phyloP scores from a whole-genome alignment of 2,888 invertebrate genomes.

The Chrysotoxum bicinctum region DNA sequence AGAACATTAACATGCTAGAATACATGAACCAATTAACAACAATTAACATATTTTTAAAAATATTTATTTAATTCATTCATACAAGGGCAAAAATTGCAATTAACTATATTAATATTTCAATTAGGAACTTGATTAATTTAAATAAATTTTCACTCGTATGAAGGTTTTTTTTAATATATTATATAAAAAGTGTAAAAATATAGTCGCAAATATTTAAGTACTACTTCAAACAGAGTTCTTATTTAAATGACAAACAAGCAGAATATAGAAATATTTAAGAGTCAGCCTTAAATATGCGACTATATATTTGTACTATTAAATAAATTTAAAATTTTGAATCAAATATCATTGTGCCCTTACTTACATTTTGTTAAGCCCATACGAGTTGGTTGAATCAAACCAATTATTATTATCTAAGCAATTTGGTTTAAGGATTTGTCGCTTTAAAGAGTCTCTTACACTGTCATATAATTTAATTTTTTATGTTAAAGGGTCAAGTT shows the following conservation, averaged over 20 bases:
- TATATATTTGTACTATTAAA: background rate
- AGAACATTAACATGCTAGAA: slow-evolving; percentile 46
- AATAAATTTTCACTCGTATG: background rate
- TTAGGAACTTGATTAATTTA: background rate
- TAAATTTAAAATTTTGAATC: background rate
- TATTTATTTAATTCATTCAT: background rate
- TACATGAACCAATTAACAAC: slow-evolving; percentile 36
- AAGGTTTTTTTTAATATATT: background rate
- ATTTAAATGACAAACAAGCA: background rate
- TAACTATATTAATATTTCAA: too few relatives aligned
- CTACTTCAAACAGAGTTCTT: background rate
- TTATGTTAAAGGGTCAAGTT: too few relatives aligned
- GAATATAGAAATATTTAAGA: background rate
- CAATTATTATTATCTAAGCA: too few relatives aligned
- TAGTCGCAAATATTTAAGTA: background rate
- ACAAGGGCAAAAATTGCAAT: background rate
- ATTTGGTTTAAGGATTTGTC: too few relatives aligned
- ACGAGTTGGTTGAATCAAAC: background rate
- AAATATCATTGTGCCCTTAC: background rate
- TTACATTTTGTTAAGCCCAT: background rate
- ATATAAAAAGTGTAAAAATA: background rate
- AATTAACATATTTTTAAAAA: background rate
- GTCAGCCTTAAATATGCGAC: background rate
- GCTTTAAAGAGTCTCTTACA: too few relatives aligned
- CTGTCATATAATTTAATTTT: too few relatives aligned